Base-by-base conservation (phyloP, 1,140 invertebrate genomes). In the Drosophila aff. region DNA sequence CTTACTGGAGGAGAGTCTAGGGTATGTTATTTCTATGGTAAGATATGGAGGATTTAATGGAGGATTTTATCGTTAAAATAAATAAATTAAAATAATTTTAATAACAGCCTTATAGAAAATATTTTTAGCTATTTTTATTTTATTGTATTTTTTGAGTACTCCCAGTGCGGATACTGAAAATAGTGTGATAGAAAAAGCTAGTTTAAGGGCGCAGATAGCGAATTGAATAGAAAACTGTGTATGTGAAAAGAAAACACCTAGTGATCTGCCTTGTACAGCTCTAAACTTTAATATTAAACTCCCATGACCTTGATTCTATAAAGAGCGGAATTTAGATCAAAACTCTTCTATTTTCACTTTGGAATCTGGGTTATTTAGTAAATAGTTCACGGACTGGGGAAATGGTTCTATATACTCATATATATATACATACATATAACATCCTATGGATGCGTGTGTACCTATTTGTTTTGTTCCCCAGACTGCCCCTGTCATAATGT, bases 401-500 rank as follows among this genome's bases (percentile, higher is more conserved):
- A 71, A 36, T 58, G 40, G 41, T 47, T 38, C 31, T 44, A 43
- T 23, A 21, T 33, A 52, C 9, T 50, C 49, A 23, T 6, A 16
- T 5, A 23, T 55, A 36, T 3, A 23, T 23, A 23, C 23, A 23
- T 23, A 15, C 10, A 33, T 23, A 15, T 23, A 4, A 21, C 50
- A 65, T 7, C 43, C 31, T 36, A 28, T 40, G 15, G 33, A n/a
- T 36, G 26, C 50, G 18, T 26, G 50, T 55, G 55, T 57, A 36
- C 28, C 57, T 59, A 64, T 43, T 69, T 69, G 21, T 38, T 36
- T 69, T 41, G 31, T 33, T 67, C 63, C 16, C 47, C 67, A 43
- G 38, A 31, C 53, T 47, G 63, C 26, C 28, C 23, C 71, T 43
- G 53, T 73, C 71, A 74, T 38, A 74, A 73, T 67, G 40, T 60